Percentiles rank a stretch among this genome's conserved stretches.
phyloP scores from a whole-genome alignment of 2,113 vertebrate species.

The Lagopus muta region DNA sequence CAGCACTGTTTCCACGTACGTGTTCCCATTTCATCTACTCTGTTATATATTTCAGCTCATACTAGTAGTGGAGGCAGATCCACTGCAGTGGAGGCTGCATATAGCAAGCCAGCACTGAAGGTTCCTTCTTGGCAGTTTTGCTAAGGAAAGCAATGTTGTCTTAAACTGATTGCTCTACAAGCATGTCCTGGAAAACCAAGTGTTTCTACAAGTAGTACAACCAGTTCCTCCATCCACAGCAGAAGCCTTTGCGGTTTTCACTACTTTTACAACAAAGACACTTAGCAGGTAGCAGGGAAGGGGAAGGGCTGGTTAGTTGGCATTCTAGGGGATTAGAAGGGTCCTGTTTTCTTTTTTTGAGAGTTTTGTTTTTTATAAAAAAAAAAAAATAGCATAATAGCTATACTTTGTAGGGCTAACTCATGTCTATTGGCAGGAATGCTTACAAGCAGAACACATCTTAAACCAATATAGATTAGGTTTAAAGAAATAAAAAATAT shows the following conservation, averaged over 20 bases:
- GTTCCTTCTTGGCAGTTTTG: background rate
- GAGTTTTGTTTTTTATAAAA: background rate
- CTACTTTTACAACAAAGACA: background rate
- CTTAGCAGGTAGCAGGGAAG: fast-evolving
- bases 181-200: fast-evolving
- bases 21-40: background rate
- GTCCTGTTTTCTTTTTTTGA: background rate
- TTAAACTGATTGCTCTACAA: fast-evolving
- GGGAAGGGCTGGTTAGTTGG: background rate
- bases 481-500: background rate
- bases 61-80: background rate
- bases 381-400: background rate
- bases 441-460: background rate
- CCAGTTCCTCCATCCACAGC: background rate
- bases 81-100: too few relatives aligned
- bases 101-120: background rate
- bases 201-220: background rate
- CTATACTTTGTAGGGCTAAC: background rate
- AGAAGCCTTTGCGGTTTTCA: background rate
- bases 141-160: background rate
- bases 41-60: background rate
- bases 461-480: background rate
- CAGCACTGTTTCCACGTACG: fast-evolving
- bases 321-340: fast-evolving
- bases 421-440: background rate